Evolutionary conservation across 2,113 vertebrate genomes (phyloP).

Genomic region (Scomber scombrus): DNA sequence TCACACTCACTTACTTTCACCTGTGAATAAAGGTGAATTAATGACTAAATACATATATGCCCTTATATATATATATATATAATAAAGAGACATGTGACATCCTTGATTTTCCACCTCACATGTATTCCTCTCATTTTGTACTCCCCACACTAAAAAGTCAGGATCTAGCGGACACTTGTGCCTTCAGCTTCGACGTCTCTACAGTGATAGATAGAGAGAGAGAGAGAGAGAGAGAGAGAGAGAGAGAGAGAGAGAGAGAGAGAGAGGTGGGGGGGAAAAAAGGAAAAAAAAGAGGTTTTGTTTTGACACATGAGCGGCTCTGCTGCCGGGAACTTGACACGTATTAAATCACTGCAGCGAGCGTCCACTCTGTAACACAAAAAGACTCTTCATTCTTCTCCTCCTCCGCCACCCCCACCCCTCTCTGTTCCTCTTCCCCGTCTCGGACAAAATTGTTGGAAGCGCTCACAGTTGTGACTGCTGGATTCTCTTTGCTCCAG

Average conservation of each 20-base stretch:
- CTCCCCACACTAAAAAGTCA: not conserved
- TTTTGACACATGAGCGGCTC: constrained; percentile 47
- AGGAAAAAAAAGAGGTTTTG: constrained; percentile 14
- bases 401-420: not conserved
- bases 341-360: constrained; percentile 46
- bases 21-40: no score
- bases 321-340: constrained; percentile 43
- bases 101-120: no score
- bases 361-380: constrained; percentile 47
- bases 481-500: constrained; percentile 43
- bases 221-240: not conserved
- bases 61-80: no score
- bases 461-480: constrained; percentile 10
- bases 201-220: constrained; percentile 21
- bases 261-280: not conserved
- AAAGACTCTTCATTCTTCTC: constrained; percentile 18
- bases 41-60: no score
- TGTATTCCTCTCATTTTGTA: not conserved
- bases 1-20: no score
- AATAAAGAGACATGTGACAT: no score
- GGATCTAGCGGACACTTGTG: constrained; percentile 1
- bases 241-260: not conserved
- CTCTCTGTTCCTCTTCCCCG: constrained; percentile 46
- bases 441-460: constrained; percentile 1
- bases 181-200: constrained; percentile 11